Evolutionary conservation across 2,797 vertebrate species (phyloP), one percentile per base, ranked within the genome.

Genomic region (Phyllotis vaccarum): DNA sequence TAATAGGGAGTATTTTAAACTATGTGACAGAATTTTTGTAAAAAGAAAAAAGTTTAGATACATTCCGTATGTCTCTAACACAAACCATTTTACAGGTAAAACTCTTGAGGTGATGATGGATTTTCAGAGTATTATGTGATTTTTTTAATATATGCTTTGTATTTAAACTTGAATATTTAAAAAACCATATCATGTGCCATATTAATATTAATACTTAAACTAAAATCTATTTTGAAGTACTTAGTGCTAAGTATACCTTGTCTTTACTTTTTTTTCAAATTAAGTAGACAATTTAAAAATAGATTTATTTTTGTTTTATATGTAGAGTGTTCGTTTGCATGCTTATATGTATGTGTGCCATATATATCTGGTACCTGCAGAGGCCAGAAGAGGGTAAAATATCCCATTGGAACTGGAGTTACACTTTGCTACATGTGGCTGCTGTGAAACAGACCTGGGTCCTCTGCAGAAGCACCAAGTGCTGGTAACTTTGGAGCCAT

Each of bases 261-360:
- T 90, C 52, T 64, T 96, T 96, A 96, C 96, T 94, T 92, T 97
- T 96, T 97, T 95, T 97, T 92, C 95, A 94, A 93, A 97, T 83
- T 80, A 97, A 96, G 49, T 93, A 92, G 93, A 91, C 27, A 87
- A 86, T 64, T 62, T 40, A 17, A 62, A 62, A 62, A 62, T 34
- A 19, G 29, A 12, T 5, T 81, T 29, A 60, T 43, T 82, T 82
- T 62, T 13, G 64, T 46, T 64, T 64, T 46, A 27, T 46, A 27
- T 62, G 5, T 62, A 83, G 72, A 43, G 17, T 64, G 40, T 62
- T 79, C 60, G 54, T 40, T 31, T 83, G 43, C 80, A 58, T 56
- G 22, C 37, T 8, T 58, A 5, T 21, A 62, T 83, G 27, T 46
- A 22, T 46, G 10, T 64, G 29, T 10, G 6, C 27, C 27, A 7